phyloP scores from a whole-genome alignment of 2,888 invertebrate genomes.

The Slavum lentiscoides region DNA sequence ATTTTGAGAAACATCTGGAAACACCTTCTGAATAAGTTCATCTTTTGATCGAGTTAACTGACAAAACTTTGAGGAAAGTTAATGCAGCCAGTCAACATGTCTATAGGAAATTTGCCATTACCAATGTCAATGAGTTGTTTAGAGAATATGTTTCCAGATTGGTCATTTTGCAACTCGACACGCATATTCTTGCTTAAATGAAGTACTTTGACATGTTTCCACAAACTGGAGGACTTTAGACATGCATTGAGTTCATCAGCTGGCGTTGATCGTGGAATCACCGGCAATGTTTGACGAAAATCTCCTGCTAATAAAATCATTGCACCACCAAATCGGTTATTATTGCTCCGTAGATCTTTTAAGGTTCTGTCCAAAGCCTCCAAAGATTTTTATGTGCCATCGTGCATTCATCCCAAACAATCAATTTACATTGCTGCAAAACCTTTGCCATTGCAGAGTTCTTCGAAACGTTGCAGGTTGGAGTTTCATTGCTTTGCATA shows the following conservation, averaged over 20 bases:
- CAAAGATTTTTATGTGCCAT: slow-evolving; percentile 56
- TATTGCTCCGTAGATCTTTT: not conserved
- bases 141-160: slow-evolving; percentile 26
- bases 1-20: slow-evolving; percentile 57
- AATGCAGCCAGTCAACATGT: slow-evolving; percentile 57
- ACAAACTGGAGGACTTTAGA: slow-evolving; percentile 51
- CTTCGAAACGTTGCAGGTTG: too few relatives aligned
- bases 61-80: slow-evolving; percentile 57
- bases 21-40: slow-evolving; percentile 58
- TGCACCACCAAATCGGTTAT: too few relatives aligned
- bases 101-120: slow-evolving; percentile 55
- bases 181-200: slow-evolving; percentile 40
- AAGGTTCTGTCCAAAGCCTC: too few relatives aligned
- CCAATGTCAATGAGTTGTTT: slow-evolving; percentile 31
- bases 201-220: slow-evolving; percentile 54
- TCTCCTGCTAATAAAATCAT: slow-evolving; percentile 55
- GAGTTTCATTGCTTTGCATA: too few relatives aligned
- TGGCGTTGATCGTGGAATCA: slow-evolving; percentile 55
- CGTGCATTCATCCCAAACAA: slow-evolving; percentile 58
- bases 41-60: slow-evolving; percentile 56
- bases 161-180: slow-evolving; percentile 29
- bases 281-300: slow-evolving; percentile 57
- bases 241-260: slow-evolving; percentile 51
- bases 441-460: too few relatives aligned
- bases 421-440: slow-evolving; percentile 25